Conservation (phyloP, 2,113 vertebrate species). For the Myotis lucifugus region DNA sequence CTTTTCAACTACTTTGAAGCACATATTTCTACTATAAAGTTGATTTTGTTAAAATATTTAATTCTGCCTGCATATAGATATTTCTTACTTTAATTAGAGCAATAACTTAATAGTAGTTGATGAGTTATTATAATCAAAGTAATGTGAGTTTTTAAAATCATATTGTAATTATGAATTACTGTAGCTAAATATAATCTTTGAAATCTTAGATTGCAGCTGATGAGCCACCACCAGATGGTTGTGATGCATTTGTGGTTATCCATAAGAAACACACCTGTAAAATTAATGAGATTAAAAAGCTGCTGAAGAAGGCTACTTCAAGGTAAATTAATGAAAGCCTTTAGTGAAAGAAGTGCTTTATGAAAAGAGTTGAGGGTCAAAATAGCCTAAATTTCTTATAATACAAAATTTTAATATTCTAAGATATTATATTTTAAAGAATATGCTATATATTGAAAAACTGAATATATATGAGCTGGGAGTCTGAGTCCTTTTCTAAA, state of each 20-base stretch:
- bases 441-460: background rate
- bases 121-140: slow-evolving; percentile 83
- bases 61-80: slow-evolving; percentile 57
- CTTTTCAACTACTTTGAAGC: slow-evolving; percentile 1
- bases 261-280: slow-evolving; percentile 93
- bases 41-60: slow-evolving; percentile 60
- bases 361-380: background rate
- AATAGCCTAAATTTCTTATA: slow-evolving; percentile 23
- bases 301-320: slow-evolving; percentile 92
- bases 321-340: slow-evolving; percentile 87
- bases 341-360: background rate
- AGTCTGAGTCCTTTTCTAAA: background rate
- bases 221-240: slow-evolving; percentile 93
- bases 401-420: slow-evolving; percentile 32
- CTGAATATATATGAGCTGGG: background rate
- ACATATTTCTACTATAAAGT: slow-evolving; percentile 47
- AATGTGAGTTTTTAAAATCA: slow-evolving; percentile 66
- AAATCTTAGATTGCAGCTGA: slow-evolving; percentile 93
- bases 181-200: slow-evolving; percentile 82
- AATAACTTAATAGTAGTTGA: slow-evolving; percentile 72
- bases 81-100: slow-evolving; percentile 76
- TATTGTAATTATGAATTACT: slow-evolving; percentile 78
- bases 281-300: slow-evolving; percentile 93
- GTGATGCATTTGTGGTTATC: slow-evolving; percentile 93
- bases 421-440: background rate